These are phyloP conservation scores for Cordilura impudica DNA, from an alignment of 2,888 invertebrate genomes.

Conservation along the genomic window DNA sequence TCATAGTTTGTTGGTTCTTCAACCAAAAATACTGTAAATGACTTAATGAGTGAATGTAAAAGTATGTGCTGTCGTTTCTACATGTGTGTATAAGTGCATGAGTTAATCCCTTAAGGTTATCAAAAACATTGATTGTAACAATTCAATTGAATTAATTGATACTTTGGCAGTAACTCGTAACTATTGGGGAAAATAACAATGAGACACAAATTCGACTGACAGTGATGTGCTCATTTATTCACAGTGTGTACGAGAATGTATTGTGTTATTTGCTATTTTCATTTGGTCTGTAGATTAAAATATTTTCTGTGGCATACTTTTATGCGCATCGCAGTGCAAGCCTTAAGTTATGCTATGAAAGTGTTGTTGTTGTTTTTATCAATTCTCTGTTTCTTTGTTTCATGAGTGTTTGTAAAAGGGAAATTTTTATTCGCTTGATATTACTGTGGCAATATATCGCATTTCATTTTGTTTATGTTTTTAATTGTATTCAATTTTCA, in stretches of 20 bases:
- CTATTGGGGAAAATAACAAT: slow-evolving; percentile 37
- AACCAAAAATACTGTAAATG: background rate
- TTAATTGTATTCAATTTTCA: slow-evolving; percentile 50
- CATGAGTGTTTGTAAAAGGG: background rate
- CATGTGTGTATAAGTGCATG: background rate
- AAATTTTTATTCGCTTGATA: slow-evolving; percentile 15
- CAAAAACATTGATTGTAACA: slow-evolving; percentile 55
- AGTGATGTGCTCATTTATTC: background rate
- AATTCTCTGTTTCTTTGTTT: background rate
- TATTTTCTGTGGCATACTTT: slow-evolving; percentile 48
- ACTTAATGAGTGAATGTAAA: background rate
- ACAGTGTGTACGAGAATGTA: no score
- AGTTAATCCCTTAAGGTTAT: slow-evolving; percentile 47
- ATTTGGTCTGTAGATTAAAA: background rate
- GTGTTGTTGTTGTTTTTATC: slow-evolving; percentile 4
- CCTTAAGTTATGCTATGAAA: slow-evolving; percentile 43
- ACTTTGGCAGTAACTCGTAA: slow-evolving; percentile 45
- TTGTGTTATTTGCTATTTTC: background rate
- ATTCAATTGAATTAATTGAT: slow-evolving; percentile 61
- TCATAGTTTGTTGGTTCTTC: no score
- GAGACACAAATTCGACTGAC: slow-evolving; percentile 13
- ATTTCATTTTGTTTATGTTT: slow-evolving; percentile 32
- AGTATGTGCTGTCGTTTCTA: background rate
- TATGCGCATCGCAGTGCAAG: background rate
- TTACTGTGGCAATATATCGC: background rate